Conservation (phyloP, 2,797 vertebrate species). For the Columba guinea region DNA sequence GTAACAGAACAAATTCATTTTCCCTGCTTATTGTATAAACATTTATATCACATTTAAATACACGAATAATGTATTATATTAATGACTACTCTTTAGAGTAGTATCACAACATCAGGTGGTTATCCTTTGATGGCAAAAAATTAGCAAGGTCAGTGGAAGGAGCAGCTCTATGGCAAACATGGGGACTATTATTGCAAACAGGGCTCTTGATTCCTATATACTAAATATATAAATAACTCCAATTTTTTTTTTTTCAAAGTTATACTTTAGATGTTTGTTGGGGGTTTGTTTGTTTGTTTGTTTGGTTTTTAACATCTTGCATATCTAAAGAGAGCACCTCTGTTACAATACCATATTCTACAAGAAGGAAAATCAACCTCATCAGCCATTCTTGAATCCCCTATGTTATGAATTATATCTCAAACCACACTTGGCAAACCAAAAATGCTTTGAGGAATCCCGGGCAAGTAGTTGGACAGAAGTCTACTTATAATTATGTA, state of each 20-base stretch:
- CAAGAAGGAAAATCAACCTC: constrained; percentile 25
- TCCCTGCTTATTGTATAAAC: not conserved
- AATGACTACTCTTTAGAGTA: not conserved
- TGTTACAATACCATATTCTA: not conserved
- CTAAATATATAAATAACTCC: not conserved
- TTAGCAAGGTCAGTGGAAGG: not conserved
- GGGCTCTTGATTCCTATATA: not conserved
- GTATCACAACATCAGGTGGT: not conserved
- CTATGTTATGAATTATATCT: not conserved
- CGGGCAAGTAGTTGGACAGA: not conserved
- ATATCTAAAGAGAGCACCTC: not conserved
- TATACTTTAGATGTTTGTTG: not conserved
- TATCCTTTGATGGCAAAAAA: not conserved
- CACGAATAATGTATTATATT: not conserved
- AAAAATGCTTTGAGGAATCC: constrained; percentile 1
- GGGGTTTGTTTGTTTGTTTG: not conserved
- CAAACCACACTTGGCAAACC: constrained; percentile 19
- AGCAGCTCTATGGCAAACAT: not conserved
- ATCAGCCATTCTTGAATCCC: not conserved
- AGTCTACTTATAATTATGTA: constrained; percentile 19
- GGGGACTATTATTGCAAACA: not conserved
- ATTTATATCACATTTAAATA: not conserved
- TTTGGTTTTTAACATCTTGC: not conserved
- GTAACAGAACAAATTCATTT: not conserved
- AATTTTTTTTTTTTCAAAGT: not conserved